A percentile compares a stretch with the other conserved stretches of the same genome.
Evolutionary conservation across 2,888 invertebrate species (phyloP).

Genomic region (Cheilosia impressa): DNA sequence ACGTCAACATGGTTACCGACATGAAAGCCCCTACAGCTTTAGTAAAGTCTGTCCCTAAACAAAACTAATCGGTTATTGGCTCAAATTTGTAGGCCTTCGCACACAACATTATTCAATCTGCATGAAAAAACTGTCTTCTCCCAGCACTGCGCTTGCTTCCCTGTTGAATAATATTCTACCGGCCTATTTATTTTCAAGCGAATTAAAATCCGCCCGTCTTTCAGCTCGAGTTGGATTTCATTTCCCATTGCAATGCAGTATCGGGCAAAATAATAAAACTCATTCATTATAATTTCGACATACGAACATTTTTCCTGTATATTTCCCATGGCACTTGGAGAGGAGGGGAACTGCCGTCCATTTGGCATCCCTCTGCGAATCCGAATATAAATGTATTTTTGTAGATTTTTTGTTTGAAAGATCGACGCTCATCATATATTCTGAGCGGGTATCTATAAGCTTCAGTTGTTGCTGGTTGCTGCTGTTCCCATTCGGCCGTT

Average conservation of each 20-base stretch:
- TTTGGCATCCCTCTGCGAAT: conserved; percentile 35
- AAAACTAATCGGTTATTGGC: no score
- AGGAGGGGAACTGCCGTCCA: neutral
- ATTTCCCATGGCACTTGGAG: conserved; percentile 23
- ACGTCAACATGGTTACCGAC: no score
- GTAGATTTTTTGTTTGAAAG: conserved; percentile 24
- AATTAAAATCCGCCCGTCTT: conserved; percentile 22
- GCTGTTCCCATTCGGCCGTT: conserved; percentile 35
- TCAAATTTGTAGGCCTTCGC: no score
- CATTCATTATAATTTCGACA: conserved; percentile 70
- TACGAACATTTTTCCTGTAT: conserved; percentile 21
- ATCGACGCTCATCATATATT: conserved; percentile 64
- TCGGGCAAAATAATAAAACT: conserved; percentile 59
- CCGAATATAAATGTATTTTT: conserved; percentile 57
- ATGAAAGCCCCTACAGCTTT: no score
- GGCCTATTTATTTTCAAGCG: conserved; percentile 30
- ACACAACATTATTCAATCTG: no score
- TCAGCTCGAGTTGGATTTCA: neutral
- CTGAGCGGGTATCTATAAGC: conserved; percentile 46
- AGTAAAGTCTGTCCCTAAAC: no score
- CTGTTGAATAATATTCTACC: conserved; percentile 8
- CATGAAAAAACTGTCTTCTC: no score
- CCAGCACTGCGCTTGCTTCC: neutral
- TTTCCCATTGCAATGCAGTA: conserved; percentile 47
- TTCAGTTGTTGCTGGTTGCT: conserved; percentile 30